phyloP scores from a whole-genome alignment of 1,140 invertebrate species.

The Capitella teleta region DNA sequence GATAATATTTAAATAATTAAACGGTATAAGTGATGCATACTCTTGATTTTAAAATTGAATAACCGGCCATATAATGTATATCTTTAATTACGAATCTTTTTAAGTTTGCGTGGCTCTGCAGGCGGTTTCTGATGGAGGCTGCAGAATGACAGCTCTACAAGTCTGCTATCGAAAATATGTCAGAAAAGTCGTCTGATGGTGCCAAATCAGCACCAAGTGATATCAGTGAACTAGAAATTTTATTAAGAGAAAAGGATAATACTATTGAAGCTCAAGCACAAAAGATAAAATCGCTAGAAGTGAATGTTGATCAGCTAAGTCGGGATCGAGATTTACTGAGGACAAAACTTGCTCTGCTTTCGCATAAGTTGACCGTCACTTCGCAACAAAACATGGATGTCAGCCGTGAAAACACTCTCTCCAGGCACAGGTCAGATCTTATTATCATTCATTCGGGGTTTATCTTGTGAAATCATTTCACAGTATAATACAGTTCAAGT shows the following conservation, averaged over 20 bases:
- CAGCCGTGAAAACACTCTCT: too few relatives aligned
- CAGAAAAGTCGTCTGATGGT: neutral
- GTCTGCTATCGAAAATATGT: neutral
- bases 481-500: too few relatives aligned
- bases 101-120: too few relatives aligned
- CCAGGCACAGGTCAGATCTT: too few relatives aligned
- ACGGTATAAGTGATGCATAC: too few relatives aligned
- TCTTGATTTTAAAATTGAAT: too few relatives aligned
- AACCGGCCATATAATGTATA: neutral
- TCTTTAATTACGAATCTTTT: neutral
- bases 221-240: neutral
- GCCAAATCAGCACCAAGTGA: neutral
- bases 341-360: constrained; percentile 10
- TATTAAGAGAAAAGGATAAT: constrained; percentile 10
- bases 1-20: too few relatives aligned
- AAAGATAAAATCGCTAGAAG: constrained; percentile 10
- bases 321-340: constrained; percentile 9
- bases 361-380: too few relatives aligned
- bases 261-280: constrained; percentile 12
- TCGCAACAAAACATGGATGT: too few relatives aligned
- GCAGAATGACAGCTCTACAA: neutral
- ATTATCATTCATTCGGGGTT: too few relatives aligned
- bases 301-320: constrained; percentile 6
- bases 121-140: too few relatives aligned
- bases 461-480: too few relatives aligned